Base-by-base conservation (phyloP, 2,797 vertebrate genomes). In the Naso thynnoides region DNA sequence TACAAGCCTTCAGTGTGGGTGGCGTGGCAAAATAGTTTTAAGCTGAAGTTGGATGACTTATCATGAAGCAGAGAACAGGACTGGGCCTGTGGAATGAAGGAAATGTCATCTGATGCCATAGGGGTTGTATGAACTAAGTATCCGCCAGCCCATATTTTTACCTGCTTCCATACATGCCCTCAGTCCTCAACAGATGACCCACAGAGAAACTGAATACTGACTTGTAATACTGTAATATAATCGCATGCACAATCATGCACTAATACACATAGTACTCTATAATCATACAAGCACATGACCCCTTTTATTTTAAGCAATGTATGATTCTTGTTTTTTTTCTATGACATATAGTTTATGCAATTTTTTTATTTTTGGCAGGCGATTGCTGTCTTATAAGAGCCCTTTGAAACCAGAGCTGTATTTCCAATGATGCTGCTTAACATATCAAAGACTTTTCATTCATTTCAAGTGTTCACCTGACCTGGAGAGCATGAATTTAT, bases 381-480 rank as follows among this genome's bases (percentile, higher is more conserved):
- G 73, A 13, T 60, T 33, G 31, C 64, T 81, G 69, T 75, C 48
- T 54, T 68, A 63, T 65, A 23, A 57, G 26, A 70, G 55, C 53
- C 70, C 70, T 84, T 82, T 84, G 78, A 89, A 83, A 82, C 13
- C 58, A 81, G 54, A 78, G 70, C 75, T 57, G 79, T 62, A 42
- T 61, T 39, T 61, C 48, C 44, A 81, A 74, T 64, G 69, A 63
- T 29, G 29, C 86, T 92, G 81, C 60, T 95, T 94, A 93, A 60
- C 94, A 95, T 93, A 92, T 95, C 92, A 95, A 95, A 95, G 90
- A 49, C 58, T 70, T n/a, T 59, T 82, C 79, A 87, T 94, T 91
- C 67, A 89, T 88, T 90, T 94, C 86, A 91, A 94, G 94, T 92
- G 88, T 70, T 87, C 89, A 89, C 83, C 91, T 88, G 86, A 93